A percentile compares a stretch with the other conserved stretches of the same genome.
Evolutionary conservation across 1,140 invertebrate genomes (phyloP).

Genomic region (Linepithema humile): DNA sequence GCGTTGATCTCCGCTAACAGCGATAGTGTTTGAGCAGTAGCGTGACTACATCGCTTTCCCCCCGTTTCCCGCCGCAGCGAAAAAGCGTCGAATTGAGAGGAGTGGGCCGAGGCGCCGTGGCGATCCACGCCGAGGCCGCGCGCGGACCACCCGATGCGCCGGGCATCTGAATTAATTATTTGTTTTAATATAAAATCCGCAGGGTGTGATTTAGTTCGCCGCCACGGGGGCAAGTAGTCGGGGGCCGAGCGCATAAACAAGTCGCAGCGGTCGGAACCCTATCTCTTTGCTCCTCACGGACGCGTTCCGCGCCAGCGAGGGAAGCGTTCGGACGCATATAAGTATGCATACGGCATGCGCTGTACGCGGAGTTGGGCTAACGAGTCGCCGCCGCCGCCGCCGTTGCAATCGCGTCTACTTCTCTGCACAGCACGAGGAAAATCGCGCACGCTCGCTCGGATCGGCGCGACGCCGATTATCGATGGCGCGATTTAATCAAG

Average conservation of each 20-base stretch:
- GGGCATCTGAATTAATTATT: constrained; percentile 83
- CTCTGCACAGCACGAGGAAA: constrained; percentile 19
- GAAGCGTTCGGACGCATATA: not conserved
- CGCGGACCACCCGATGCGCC: constrained; percentile 80
- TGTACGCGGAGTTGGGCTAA: constrained; percentile 29
- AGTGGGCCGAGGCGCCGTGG: constrained; percentile 33
- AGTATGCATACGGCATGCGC: not conserved
- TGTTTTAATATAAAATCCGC: constrained; percentile 84
- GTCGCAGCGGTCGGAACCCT: constrained; percentile 63
- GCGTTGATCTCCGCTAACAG: constrained; percentile 62
- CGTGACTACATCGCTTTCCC: constrained; percentile 52
- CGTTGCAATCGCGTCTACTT: constrained; percentile 9
- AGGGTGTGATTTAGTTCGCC: constrained; percentile 82
- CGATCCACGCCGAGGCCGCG: constrained; percentile 35
- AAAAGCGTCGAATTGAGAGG: constrained; percentile 55
- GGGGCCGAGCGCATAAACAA: constrained; percentile 78
- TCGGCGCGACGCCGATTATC: constrained; percentile 43
- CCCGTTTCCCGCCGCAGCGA: constrained; percentile 18
- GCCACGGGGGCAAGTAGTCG: constrained; percentile 76
- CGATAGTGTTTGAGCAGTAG: constrained; percentile 68
- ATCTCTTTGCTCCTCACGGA: constrained; percentile 9
- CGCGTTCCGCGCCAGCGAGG: constrained; percentile 30
- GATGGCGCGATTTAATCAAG: constrained; percentile 56
- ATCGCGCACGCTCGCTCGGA: constrained; percentile 25
- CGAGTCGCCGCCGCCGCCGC: constrained; percentile 7